Percentiles rank a stretch among this genome's conserved stretches.
These are phyloP conservation scores for Itoplectis maculator DNA, from an alignment of 2,888 invertebrate genomes.

Conservation along the genomic window DNA sequence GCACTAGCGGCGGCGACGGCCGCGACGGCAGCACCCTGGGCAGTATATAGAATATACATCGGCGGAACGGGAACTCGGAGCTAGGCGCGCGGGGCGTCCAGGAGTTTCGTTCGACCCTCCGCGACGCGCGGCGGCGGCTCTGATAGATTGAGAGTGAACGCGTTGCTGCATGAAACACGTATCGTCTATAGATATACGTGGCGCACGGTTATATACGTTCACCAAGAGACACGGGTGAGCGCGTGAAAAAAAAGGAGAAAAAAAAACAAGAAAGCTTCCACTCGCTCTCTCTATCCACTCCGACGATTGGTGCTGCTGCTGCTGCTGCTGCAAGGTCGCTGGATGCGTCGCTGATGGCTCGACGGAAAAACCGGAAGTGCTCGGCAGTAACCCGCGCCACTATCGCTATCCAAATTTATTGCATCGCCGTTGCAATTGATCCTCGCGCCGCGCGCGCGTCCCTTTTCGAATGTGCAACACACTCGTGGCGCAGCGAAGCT, in stretches of 20 bases:
- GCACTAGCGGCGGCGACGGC: conserved; percentile 38
- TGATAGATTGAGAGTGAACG: conserved; percentile 66
- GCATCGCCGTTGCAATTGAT: conserved; percentile 50
- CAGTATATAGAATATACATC: conserved; percentile 34
- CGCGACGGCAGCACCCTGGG: neutral
- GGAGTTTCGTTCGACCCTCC: conserved; percentile 43
- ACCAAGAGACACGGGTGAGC: conserved; percentile 26
- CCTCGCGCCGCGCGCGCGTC: conserved; percentile 18
- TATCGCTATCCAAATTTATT: conserved; percentile 51
- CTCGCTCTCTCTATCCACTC: conserved; percentile 52
- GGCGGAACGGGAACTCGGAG: conserved; percentile 52
- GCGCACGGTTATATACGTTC: neutral
- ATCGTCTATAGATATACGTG: conserved; percentile 19
- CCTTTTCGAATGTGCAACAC: neutral
- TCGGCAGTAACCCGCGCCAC: conserved; percentile 4
- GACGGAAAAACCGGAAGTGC: conserved; percentile 57
- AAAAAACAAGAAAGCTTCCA: conserved; percentile 38
- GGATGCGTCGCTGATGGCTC: conserved; percentile 61
- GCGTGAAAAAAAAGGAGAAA: conserved; percentile 25
- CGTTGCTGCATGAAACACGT: conserved; percentile 59
- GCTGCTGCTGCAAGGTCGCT: too few relatives aligned
- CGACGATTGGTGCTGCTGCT: conserved; percentile 49
- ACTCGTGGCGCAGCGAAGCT: too few relatives aligned
- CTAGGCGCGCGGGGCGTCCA: neutral
- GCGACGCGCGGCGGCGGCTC: conserved; percentile 55